Conservation (phyloP, 2,113 vertebrate species). For the Setophaga petechia region DNA sequence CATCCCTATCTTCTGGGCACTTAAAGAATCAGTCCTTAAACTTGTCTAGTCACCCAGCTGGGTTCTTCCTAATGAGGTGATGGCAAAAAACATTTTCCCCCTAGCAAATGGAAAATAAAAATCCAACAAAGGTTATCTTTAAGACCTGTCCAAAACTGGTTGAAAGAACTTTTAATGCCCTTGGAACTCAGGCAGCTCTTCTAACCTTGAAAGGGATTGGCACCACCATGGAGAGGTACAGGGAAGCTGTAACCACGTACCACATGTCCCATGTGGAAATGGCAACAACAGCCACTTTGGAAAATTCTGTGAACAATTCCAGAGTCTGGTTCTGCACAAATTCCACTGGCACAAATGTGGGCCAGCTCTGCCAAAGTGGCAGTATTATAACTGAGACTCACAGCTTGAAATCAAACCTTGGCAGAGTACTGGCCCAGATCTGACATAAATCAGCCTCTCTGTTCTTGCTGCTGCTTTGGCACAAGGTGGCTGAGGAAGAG, state of each 20-base stretch:
- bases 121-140: neutral
- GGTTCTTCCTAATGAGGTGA: neutral
- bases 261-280: neutral
- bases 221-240: neutral
- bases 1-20: neutral
- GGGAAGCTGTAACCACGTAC: neutral
- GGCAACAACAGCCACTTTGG: neutral
- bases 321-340: neutral
- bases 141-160: neutral
- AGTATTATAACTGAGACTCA: neutral
- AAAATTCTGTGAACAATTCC: neutral
- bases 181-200: neutral
- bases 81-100: neutral
- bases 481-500: neutral
- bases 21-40: neutral
- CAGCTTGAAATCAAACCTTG: neutral
- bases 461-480: neutral
- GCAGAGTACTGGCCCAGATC: neutral
- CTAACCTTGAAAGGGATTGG: neutral
- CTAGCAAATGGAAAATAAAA: neutral
- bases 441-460: neutral
- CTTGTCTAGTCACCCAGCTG: neutral
- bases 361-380: neutral
- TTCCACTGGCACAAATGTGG: neutral
- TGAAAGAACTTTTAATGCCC: neutral